Percentiles rank a stretch among this genome's conserved stretches.
Evolutionary conservation across 2,888 invertebrate genomes (phyloP).

Genomic region (Parnassius smintheus): DNA sequence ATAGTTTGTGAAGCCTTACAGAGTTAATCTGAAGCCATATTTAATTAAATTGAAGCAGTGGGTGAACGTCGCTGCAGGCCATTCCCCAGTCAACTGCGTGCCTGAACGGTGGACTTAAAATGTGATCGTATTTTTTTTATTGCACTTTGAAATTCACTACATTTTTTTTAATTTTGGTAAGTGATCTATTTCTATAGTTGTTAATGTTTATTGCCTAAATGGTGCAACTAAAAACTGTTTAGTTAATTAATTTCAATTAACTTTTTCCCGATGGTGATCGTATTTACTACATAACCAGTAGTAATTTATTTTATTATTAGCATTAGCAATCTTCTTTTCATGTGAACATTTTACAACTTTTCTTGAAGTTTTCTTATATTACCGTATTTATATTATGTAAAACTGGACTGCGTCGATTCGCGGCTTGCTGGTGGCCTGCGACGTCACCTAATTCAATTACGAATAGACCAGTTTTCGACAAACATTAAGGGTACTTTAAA

Average conservation of each 20-base stretch:
- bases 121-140: constrained; percentile 30
- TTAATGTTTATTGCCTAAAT: background rate
- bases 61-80: constrained; percentile 55
- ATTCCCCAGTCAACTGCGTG: constrained; percentile 57
- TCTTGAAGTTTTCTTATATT: constrained; percentile 15
- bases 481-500: constrained; percentile 53
- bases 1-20: constrained; percentile 73
- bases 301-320: too few species aligned
- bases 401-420: constrained; percentile 35
- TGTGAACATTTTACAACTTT: constrained; percentile 26
- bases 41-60: constrained; percentile 77
- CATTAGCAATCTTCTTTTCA: constrained; percentile 4
- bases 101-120: constrained; percentile 49
- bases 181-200: constrained; percentile 3
- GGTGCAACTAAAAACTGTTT: background rate
- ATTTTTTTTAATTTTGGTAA: constrained; percentile 28
- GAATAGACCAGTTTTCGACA: constrained; percentile 48
- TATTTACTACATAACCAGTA: too few species aligned
- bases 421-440: constrained; percentile 39
- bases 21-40: constrained; percentile 79
- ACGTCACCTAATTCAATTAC: constrained; percentile 64
- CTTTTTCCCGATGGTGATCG: too few species aligned
- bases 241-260: too few species aligned
- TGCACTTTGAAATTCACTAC: constrained; percentile 29
- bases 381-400: constrained; percentile 7